Percentiles rank a stretch among this genome's conserved stretches.
phyloP scores from a whole-genome alignment of 2,888 invertebrate species.

The Acanthococcus lagerstroemiae region DNA sequence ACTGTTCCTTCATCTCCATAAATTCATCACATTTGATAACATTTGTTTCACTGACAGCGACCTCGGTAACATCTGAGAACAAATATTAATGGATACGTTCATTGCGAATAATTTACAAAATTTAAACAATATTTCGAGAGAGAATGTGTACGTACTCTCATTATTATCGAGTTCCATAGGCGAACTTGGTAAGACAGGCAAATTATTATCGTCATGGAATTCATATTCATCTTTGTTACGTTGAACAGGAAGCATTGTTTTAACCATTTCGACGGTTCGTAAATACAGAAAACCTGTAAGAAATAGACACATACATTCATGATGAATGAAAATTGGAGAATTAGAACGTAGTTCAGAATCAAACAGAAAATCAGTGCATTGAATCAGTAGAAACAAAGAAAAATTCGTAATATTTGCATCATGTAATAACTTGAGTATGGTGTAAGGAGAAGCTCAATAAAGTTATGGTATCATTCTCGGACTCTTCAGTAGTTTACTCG shows the following conservation, averaged over 20 bases:
- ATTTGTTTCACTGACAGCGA: not conserved
- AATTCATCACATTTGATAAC: constrained; percentile 5
- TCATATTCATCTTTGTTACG: constrained; percentile 21
- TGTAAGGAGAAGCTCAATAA: too few species aligned
- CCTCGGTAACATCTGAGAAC: not conserved
- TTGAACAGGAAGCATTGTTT: constrained; percentile 22
- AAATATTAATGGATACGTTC: not conserved
- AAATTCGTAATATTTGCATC: too few species aligned
- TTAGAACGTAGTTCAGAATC: too few species aligned
- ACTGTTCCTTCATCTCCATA: constrained; percentile 23
- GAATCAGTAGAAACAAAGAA: too few species aligned
- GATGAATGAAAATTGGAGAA: too few species aligned
- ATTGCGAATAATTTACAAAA: not conserved
- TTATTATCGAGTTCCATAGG: not conserved
- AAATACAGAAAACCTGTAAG: too few species aligned
- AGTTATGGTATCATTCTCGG: too few species aligned
- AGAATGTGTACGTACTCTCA: constrained; percentile 6
- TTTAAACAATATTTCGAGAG: not conserved
- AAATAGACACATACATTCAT: too few species aligned
- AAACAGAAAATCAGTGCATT: too few species aligned
- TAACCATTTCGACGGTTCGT: constrained; percentile 17
- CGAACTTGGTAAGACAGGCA: not conserved
- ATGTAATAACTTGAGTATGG: too few species aligned
- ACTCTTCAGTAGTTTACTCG: too few species aligned
- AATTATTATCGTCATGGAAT: constrained; percentile 13